Evolutionary conservation across 2,113 vertebrate genomes (phyloP).

Genomic region (Pantherophis guttatus): DNA sequence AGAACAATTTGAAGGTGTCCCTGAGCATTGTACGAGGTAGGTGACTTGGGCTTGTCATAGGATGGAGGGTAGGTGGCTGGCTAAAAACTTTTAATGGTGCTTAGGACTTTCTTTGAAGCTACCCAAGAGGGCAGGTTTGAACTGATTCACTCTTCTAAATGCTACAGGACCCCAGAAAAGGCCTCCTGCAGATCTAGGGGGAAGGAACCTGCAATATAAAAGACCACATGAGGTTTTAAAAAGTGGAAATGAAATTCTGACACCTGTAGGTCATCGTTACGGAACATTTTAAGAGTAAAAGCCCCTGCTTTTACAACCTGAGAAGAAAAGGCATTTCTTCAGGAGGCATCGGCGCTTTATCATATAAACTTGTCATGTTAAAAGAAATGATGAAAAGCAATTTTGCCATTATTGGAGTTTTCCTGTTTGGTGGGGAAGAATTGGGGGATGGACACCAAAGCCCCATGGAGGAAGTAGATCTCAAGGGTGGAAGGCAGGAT

Average conservation of each 20-base stretch:
- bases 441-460: background rate
- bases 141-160: background rate
- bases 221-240: background rate
- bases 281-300: background rate
- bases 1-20: slow-evolving; percentile 68
- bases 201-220: background rate
- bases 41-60: slow-evolving; percentile 1
- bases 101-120: background rate
- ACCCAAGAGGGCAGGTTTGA: background rate
- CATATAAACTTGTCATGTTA: background rate
- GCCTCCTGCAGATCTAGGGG: background rate
- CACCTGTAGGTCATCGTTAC: background rate
- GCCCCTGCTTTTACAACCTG: background rate
- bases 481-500: background rate
- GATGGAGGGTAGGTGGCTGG: background rate
- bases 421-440: background rate
- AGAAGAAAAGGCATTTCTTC: background rate
- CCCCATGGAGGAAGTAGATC: background rate
- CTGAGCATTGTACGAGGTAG: slow-evolving; percentile 77
- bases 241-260: background rate
- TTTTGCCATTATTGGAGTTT: background rate
- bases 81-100: background rate
- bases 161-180: background rate
- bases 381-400: background rate
- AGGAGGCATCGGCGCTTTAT: background rate